Conservation (phyloP, 2,888 invertebrate genomes). For the Apodemia zela region DNA sequence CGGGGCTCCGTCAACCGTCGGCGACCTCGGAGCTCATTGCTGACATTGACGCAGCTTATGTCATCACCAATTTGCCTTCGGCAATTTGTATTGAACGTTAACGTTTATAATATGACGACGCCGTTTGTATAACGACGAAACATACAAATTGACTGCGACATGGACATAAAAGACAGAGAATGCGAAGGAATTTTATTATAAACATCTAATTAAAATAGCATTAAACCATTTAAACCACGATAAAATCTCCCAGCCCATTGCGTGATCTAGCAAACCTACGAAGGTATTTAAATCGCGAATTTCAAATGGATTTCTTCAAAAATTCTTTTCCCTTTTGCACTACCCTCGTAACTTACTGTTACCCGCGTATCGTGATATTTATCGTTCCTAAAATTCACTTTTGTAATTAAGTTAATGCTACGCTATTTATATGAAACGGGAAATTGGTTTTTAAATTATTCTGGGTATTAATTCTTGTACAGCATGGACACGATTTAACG, state of each 20-base stretch:
- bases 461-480: not conserved
- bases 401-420: conserved; percentile 7
- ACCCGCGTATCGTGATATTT: conserved; percentile 1
- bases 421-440: conserved; percentile 10
- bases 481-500: not conserved
- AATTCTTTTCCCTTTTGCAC: not conserved
- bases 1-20: too few species aligned
- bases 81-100: too few species aligned
- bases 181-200: not conserved
- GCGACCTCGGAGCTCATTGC: too few species aligned
- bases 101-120: too few species aligned
- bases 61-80: too few species aligned
- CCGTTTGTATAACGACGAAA: too few species aligned
- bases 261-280: conserved; percentile 2
- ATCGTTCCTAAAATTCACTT: conserved; percentile 5
- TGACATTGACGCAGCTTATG: too few species aligned
- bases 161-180: conserved; percentile 3
- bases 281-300: conserved; percentile 5
- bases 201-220: conserved; percentile 12
- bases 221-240: not conserved
- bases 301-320: not conserved
- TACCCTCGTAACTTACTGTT: not conserved
- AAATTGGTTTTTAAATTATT: conserved; percentile 12
- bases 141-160: too few species aligned
- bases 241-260: not conserved